phyloP scores from a whole-genome alignment of 2,797 vertebrate genomes.

The Iguana delicatissima region DNA sequence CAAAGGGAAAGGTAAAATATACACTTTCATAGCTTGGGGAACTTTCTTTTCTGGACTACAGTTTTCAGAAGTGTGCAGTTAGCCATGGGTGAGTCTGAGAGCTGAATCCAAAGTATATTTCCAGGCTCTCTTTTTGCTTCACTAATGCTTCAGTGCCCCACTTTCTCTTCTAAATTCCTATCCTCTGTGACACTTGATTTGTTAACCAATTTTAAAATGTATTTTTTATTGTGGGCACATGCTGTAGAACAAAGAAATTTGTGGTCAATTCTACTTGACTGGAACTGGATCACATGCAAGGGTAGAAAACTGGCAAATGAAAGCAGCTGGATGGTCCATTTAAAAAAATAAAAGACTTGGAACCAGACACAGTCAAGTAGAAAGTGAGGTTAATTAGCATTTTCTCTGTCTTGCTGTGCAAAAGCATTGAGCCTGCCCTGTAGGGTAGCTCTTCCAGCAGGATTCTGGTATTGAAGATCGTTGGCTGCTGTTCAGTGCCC shows the following conservation, averaged over 20 bases:
- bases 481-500: not conserved
- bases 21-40: no score
- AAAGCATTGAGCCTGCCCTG: not conserved
- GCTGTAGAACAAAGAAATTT: no score
- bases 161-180: not conserved
- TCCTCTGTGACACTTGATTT: not conserved
- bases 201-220: not conserved
- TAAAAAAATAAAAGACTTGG: no score
- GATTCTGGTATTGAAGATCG: not conserved
- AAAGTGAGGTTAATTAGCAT: constrained; percentile 27
- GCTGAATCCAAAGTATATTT: not conserved
- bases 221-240: not conserved
- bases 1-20: no score
- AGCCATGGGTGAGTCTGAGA: no score
- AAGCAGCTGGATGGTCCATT: constrained; percentile 3
- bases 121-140: not conserved
- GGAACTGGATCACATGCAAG: not conserved
- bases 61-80: no score
- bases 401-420: not conserved
- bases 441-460: not conserved
- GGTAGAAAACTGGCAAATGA: not conserved
- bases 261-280: no score
- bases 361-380: not conserved
- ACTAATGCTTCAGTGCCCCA: not conserved
- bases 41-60: no score